Evolutionary conservation across 2,113 vertebrate species (phyloP).

Genomic region (Lipotes vexillifer): DNA sequence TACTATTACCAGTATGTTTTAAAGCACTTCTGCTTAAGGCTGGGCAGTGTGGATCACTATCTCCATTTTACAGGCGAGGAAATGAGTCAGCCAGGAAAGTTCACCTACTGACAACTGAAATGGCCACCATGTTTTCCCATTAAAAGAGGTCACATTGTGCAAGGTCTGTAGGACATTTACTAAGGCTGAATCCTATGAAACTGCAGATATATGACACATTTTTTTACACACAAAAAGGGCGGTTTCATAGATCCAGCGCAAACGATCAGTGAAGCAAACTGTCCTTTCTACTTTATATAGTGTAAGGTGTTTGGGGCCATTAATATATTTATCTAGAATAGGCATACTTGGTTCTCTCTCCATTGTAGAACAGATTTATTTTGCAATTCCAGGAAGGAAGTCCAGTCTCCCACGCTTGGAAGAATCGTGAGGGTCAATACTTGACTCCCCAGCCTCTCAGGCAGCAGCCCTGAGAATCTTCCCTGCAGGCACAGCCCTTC

Average conservation of each 20-base stretch:
- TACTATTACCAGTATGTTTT: background rate
- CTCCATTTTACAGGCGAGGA: background rate
- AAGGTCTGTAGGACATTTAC: background rate
- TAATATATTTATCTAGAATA: background rate
- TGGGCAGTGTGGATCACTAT: background rate
- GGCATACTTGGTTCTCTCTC: background rate
- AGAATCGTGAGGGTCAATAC: background rate
- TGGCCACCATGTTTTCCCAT: background rate
- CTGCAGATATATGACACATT: background rate
- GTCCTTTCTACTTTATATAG: background rate
- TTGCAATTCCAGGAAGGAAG: background rate
- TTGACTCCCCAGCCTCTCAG: background rate
- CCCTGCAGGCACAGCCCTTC: background rate
- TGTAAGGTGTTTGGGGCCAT: background rate
- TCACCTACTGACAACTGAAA: background rate
- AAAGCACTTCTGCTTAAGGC: background rate
- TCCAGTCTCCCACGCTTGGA: background rate
- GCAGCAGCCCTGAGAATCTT: background rate
- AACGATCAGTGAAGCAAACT: background rate
- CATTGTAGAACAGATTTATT: background rate
- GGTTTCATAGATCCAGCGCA: background rate
- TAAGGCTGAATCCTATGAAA: background rate
- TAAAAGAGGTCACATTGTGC: background rate
- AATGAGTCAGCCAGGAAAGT: background rate
- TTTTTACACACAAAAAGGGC: background rate